These are phyloP conservation scores for Syrmaticus mikado DNA, from an alignment of 2,113 vertebrate species.

Conservation along the genomic window DNA sequence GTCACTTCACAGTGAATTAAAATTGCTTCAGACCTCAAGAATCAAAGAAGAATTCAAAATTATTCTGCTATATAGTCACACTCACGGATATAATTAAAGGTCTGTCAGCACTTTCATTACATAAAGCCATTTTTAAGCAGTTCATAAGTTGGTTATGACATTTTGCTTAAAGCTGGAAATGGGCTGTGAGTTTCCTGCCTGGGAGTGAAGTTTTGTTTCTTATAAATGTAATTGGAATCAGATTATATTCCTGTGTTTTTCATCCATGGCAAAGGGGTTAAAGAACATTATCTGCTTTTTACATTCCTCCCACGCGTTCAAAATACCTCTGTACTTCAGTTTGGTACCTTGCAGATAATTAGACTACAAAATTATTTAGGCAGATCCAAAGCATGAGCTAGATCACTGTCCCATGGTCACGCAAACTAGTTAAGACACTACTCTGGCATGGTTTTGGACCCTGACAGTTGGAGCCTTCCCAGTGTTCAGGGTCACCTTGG, in stretches of 20 bases:
- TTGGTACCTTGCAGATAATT: not conserved
- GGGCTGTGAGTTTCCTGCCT: conserved; percentile 46
- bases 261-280: not conserved
- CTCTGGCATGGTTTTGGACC: not conserved
- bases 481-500: rapidly evolving
- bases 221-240: conserved; percentile 49
- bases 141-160: conserved; percentile 56
- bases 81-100: conserved; percentile 49
- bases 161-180: conserved; percentile 57
- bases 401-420: not conserved
- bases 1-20: conserved; percentile 69
- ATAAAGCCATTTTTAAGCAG: conserved; percentile 59
- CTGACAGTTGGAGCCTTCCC: not conserved
- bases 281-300: not conserved
- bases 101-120: conserved; percentile 67
- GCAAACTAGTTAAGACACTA: rapidly evolving
- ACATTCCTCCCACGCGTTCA: rapidly evolving
- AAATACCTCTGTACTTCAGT: not conserved
- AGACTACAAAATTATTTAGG: not conserved
- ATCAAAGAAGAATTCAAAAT: conserved; percentile 59
- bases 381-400: not conserved
- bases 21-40: conserved; percentile 54
- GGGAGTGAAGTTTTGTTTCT: conserved; percentile 36
- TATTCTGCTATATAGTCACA: conserved; percentile 50
- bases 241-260: conserved; percentile 15